Evolutionary conservation across 1,140 invertebrate genomes (phyloP).

Genomic region (Scaptomyza graminum): DNA sequence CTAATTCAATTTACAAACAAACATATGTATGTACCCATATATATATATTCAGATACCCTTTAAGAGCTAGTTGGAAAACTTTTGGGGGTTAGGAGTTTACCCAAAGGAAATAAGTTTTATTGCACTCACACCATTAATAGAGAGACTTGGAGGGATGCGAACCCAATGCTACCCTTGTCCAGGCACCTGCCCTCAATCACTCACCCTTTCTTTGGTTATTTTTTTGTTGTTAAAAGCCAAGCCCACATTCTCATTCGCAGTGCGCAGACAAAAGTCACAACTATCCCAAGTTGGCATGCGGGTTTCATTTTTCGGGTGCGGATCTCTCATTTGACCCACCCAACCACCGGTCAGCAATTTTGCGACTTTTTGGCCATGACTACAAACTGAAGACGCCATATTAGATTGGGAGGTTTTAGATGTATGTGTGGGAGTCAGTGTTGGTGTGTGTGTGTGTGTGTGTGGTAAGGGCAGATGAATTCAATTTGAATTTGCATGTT

Average conservation of each 20-base stretch:
- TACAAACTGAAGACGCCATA: conserved; percentile 71
- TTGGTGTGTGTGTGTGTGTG: neutral
- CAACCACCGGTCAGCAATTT: conserved; percentile 10
- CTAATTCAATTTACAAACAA: conserved; percentile 61
- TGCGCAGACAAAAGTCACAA: conserved; percentile 76
- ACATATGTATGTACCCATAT: neutral
- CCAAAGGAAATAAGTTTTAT: conserved; percentile 62
- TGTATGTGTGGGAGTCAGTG: too few relatives aligned
- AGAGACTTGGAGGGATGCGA: conserved; percentile 16
- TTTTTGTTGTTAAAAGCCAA: conserved; percentile 48
- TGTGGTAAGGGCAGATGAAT: conserved; percentile 39
- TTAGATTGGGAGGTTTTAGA: conserved; percentile 47
- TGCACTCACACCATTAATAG: conserved; percentile 17
- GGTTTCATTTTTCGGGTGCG: conserved; percentile 22
- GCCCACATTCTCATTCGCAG: conserved; percentile 53
- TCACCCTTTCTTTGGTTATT: conserved; percentile 8
- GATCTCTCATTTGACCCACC: conserved; percentile 34
- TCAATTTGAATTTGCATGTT: conserved; percentile 77
- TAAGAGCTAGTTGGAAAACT: conserved; percentile 8
- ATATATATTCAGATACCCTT: neutral
- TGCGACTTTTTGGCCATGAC: conserved; percentile 67
- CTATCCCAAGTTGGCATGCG: conserved; percentile 70
- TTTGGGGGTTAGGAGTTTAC: neutral
- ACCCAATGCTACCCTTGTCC: conserved; percentile 17
- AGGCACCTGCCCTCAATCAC: conserved; percentile 9